phyloP scores from a whole-genome alignment of 2,888 invertebrate species.

The Clitarchus hookeri region DNA sequence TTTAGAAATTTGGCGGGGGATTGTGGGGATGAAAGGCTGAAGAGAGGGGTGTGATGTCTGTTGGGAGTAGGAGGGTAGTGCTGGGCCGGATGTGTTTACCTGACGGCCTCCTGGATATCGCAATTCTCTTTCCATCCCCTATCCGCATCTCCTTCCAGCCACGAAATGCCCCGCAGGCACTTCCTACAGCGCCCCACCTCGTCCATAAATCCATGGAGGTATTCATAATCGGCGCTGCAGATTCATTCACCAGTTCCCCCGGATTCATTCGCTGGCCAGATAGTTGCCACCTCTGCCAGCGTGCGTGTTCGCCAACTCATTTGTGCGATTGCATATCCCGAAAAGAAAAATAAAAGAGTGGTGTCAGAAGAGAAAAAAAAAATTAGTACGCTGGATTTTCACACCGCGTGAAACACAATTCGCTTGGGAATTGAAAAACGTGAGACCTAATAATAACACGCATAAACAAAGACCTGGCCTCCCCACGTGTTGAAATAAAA shows the following conservation, averaged over 20 bases:
- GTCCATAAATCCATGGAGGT: not conserved
- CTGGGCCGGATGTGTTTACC: no score
- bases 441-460: not conserved
- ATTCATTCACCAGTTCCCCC: conserved; percentile 3
- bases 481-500: no score
- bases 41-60: no score
- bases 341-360: not conserved
- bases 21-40: no score
- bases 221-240: conserved; percentile 9
- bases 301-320: not conserved
- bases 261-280: not conserved
- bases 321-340: not conserved
- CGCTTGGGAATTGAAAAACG: not conserved
- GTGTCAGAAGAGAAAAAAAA: not conserved
- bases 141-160: no score
- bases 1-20: no score
- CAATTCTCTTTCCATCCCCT: no score
- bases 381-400: not conserved
- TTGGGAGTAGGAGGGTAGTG: no score
- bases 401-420: not conserved
- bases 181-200: no score
- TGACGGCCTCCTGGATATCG: no score
- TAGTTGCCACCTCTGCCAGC: conserved; percentile 1
- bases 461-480: not conserved
- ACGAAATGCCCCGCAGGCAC: no score